Conservation (phyloP, 2,113 vertebrate genomes). For the Sinosuthora webbiana region DNA sequence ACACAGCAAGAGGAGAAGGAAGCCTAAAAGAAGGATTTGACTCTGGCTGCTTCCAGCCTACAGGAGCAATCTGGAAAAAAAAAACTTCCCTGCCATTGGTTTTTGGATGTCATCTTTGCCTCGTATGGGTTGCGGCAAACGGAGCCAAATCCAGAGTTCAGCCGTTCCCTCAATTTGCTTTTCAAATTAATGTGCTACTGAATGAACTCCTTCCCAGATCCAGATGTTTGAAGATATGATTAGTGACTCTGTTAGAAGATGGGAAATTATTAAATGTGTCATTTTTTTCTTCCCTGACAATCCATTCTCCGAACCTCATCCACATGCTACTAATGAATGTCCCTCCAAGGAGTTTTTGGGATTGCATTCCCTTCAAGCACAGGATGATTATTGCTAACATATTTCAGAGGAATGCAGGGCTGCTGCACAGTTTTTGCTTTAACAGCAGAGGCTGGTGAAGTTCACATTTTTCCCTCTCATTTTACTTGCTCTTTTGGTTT, state of each 20-base stretch:
- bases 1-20: neutral
- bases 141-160: slow-evolving; percentile 31
- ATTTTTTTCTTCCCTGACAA: slow-evolving; percentile 4
- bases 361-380: slow-evolving; percentile 33
- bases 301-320: slow-evolving; percentile 13
- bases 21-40: neutral
- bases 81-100: neutral
- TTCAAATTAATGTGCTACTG: slow-evolving; percentile 23
- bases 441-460: neutral
- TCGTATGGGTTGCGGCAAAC: neutral
- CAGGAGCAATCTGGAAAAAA: slow-evolving; percentile 12
- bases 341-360: neutral
- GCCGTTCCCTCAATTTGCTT: slow-evolving; percentile 27
- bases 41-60: neutral
- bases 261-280: slow-evolving; percentile 29
- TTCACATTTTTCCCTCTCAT: neutral
- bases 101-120: slow-evolving; percentile 50
- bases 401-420: slow-evolving; percentile 10
- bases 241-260: neutral
- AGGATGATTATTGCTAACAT: slow-evolving; percentile 24
- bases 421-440: neutral
- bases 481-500: neutral
- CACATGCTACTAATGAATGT: slow-evolving; percentile 55
- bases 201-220: neutral
- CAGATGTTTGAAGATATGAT: slow-evolving; percentile 45